Evolutionary conservation across 2,797 vertebrate species (phyloP).

Genomic region (Thamnophis elegans): DNA sequence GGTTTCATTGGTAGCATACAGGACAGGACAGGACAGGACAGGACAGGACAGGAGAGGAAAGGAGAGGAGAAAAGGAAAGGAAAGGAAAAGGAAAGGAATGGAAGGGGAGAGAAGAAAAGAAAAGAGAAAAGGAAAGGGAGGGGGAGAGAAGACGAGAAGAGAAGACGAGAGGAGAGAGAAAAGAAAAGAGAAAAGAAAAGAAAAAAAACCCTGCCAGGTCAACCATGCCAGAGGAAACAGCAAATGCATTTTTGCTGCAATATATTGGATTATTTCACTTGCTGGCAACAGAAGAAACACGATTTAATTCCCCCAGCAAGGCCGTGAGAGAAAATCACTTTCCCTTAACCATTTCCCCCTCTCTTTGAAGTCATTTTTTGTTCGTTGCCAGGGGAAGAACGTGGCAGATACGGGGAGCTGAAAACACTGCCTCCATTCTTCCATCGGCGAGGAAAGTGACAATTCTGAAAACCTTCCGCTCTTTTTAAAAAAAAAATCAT

Average conservation of each 20-base stretch:
- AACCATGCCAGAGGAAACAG: slow-evolving; percentile 69
- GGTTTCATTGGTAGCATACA: slow-evolving; percentile 66
- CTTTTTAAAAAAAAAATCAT: neutral
- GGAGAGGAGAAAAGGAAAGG: too few relatives aligned
- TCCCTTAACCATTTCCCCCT: slow-evolving; percentile 35
- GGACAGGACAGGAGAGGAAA: accelerated
- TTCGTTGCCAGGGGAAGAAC: slow-evolving; percentile 26
- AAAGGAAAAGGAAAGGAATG: too few relatives aligned
- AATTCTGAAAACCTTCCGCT: slow-evolving; percentile 22
- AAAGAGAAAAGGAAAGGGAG: too few relatives aligned
- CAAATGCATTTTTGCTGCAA: slow-evolving; percentile 66
- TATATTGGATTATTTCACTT: slow-evolving; percentile 75
- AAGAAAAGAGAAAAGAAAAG: too few relatives aligned
- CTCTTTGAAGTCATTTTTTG: slow-evolving; percentile 55
- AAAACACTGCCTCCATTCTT: neutral
- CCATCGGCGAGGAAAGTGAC: slow-evolving; percentile 32
- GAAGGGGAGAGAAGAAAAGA: too few relatives aligned
- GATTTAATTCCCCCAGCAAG: slow-evolving; percentile 72
- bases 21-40: neutral
- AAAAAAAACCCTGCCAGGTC: slow-evolving; percentile 68
- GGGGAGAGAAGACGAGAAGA: too few relatives aligned
- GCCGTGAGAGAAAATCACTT: slow-evolving; percentile 68
- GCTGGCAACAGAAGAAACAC: slow-evolving; percentile 64
- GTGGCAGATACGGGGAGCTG: slow-evolving; percentile 29
- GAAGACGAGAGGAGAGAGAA: too few relatives aligned